phyloP scores from a whole-genome alignment of 2,888 invertebrate genomes.

The Patella pellucida region DNA sequence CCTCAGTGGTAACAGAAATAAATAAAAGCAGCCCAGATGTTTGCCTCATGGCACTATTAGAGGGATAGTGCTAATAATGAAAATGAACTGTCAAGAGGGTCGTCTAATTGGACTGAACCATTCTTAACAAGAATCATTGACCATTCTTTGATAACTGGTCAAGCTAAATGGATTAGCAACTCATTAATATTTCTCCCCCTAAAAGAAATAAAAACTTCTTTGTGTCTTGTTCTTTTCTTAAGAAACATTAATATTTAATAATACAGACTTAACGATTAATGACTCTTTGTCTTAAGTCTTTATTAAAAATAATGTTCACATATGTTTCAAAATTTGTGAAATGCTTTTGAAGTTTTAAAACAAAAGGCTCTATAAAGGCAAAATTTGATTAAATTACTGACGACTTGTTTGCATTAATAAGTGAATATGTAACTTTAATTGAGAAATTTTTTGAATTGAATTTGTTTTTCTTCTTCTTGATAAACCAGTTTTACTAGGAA shows the following conservation, averaged over 20 bases:
- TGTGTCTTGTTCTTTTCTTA: not conserved
- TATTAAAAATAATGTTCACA: too few relatives aligned
- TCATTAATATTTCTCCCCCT: not conserved
- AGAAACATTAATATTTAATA: not conserved
- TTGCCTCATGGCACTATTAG: conserved; percentile 7
- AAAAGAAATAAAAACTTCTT: not conserved
- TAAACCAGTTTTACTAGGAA: not conserved
- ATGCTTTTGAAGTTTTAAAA: too few relatives aligned
- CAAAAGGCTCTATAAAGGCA: too few relatives aligned
- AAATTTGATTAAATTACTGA: too few relatives aligned
- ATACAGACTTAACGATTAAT: not conserved
- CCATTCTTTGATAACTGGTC: not conserved
- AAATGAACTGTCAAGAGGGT: not conserved
- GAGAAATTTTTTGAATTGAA: too few relatives aligned
- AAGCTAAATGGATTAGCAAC: not conserved
- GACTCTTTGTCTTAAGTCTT: too few relatives aligned
- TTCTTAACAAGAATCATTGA: not conserved
- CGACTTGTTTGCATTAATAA: too few relatives aligned
- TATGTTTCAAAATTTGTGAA: too few relatives aligned
- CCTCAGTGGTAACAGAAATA: not conserved
- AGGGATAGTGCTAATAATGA: not conserved
- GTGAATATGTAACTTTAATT: too few relatives aligned
- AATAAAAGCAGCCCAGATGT: conserved; percentile 1
- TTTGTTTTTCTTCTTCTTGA: not conserved
- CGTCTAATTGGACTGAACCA: not conserved